Conservation (phyloP, 1,140 invertebrate species). For the Drosophila burlai region DNA sequence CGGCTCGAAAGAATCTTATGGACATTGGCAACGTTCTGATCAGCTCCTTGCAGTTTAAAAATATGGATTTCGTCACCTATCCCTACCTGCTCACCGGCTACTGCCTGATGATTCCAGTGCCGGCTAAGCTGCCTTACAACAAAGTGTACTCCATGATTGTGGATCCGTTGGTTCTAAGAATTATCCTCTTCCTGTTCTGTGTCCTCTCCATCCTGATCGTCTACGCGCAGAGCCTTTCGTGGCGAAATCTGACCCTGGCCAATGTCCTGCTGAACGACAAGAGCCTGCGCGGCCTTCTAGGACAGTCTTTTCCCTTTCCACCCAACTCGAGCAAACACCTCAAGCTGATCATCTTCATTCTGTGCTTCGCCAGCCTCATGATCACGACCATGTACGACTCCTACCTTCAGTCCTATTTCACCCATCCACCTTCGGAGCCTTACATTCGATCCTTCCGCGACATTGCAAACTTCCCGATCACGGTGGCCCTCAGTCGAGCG, state of each 20-base stretch:
- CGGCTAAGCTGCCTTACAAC: constrained; percentile 42
- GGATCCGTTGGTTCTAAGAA: constrained; percentile 24
- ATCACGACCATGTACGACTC: constrained; percentile 67
- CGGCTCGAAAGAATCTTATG: constrained; percentile 3
- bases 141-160: constrained; percentile 54
- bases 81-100: constrained; percentile 50
- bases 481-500: neutral
- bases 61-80: constrained; percentile 39
- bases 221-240: constrained; percentile 46
- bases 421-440: constrained; percentile 42
- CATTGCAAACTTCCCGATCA: constrained; percentile 23
- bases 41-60: neutral
- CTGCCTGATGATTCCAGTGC: constrained; percentile 65
- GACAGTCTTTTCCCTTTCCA: constrained; percentile 55
- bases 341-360: constrained; percentile 46
- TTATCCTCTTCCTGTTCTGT: constrained; percentile 43
- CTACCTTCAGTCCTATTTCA: constrained; percentile 56
- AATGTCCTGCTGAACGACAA: constrained; percentile 61
- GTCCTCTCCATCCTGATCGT: constrained; percentile 59
- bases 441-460: constrained; percentile 36
- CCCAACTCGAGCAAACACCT: constrained; percentile 31
- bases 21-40: constrained; percentile 46
- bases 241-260: constrained; percentile 34
- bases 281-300: constrained; percentile 63
- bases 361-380: constrained; percentile 60